A percentile compares a stretch with the other conserved stretches of the same genome.
phyloP scores from a whole-genome alignment of 30 jellyfish, hydroid and myxozoan genomes.

The Phacellophora camtschatica region DNA sequence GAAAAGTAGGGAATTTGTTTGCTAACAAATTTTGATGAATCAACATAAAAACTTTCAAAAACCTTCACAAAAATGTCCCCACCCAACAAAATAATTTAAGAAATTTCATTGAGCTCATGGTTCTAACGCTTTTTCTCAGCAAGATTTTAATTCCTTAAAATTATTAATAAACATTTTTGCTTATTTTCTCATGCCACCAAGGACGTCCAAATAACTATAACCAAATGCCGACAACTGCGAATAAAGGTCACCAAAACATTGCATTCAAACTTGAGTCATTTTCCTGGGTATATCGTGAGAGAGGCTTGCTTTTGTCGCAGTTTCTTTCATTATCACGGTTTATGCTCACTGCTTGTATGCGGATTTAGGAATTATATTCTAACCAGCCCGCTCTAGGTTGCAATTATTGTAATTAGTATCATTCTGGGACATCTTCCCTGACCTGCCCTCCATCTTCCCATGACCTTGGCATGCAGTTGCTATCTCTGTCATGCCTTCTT shows the following conservation, averaged over 20 bases:
- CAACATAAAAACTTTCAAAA: no score
- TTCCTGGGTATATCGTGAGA: conserved; percentile 54
- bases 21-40: no score
- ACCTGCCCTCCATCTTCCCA: no score
- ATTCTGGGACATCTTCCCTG: conserved; percentile 46
- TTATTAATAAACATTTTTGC: background rate
- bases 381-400: conserved; percentile 53
- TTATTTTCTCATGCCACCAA: background rate
- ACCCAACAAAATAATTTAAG: no score
- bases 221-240: conserved; percentile 42
- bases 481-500: background rate
- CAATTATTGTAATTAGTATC: conserved; percentile 41
- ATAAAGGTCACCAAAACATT: conserved; percentile 28
- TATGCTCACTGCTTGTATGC: conserved; percentile 40
- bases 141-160: no score
- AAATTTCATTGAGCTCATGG: no score
- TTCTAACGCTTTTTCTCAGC: no score
- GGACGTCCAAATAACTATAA: background rate
- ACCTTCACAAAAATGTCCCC: no score
- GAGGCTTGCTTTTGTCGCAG: conserved; percentile 45
- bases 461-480: conserved; percentile 4
- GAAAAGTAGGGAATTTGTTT: no score
- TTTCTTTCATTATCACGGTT: conserved; percentile 8
- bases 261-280: conserved; percentile 3
- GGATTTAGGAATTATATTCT: conserved; percentile 52